Percentiles rank a stretch among this genome's conserved stretches.
phyloP scores from a whole-genome alignment of 2,113 vertebrate genomes.

The Okapia johnstoni region DNA sequence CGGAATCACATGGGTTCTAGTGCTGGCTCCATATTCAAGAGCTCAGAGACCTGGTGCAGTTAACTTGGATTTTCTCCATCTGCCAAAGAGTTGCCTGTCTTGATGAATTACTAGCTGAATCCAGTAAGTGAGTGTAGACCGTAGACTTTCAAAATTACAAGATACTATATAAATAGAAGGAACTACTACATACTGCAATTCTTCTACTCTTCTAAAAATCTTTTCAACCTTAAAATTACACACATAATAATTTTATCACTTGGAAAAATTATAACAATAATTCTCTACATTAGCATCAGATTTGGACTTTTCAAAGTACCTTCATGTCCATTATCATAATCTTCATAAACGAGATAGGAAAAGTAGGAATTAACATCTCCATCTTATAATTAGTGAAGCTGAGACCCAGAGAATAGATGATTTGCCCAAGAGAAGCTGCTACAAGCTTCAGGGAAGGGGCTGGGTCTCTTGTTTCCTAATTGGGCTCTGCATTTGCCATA shows the following conservation, averaged over 20 bases:
- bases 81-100: not conserved
- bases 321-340: not conserved
- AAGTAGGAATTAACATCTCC: not conserved
- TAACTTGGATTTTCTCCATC: not conserved
- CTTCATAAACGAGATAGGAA: not conserved
- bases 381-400: not conserved
- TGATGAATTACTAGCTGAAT: not conserved
- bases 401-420: not conserved
- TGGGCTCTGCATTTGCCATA: not conserved
- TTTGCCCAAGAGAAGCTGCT: not conserved
- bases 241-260: not conserved
- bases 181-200: not conserved
- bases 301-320: not conserved
- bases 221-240: not conserved
- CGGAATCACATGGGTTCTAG: not conserved
- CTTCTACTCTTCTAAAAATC: not conserved
- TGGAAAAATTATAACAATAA: not conserved
- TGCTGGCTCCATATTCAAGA: not conserved
- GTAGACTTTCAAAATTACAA: not conserved
- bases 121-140: not conserved
- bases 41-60: not conserved
- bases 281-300: not conserved
- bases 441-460: not conserved
- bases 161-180: not conserved
- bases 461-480: not conserved